These are phyloP conservation scores for Ictidomys tridecemlineatus DNA, from an alignment of 2,113 vertebrate species.

Conservation along the genomic window DNA sequence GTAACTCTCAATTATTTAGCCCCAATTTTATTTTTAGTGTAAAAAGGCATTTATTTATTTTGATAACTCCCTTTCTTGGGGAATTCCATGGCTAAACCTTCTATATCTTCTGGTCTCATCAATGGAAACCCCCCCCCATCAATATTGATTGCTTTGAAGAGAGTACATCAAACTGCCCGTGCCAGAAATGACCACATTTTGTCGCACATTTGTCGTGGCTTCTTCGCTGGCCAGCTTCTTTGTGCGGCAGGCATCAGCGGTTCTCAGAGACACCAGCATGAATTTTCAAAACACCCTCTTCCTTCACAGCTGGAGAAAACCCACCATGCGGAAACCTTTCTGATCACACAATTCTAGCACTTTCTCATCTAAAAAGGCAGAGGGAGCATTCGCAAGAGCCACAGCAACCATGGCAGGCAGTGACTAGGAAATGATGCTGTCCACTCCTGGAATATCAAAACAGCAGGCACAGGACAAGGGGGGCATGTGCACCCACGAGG, in stretches of 20 bases:
- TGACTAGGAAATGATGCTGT: fast-evolving
- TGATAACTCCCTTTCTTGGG: background rate
- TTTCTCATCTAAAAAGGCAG: background rate
- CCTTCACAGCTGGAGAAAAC: background rate
- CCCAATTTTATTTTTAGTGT: background rate
- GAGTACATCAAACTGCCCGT: background rate
- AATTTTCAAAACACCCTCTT: background rate
- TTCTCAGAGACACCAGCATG: background rate
- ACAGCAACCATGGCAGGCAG: fast-evolving
- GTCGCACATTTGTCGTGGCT: background rate
- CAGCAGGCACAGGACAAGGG: background rate
- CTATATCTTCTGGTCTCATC: constrained; percentile 4
- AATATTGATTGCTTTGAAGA: background rate
- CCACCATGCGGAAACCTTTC: too few species aligned
- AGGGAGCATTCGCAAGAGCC: background rate
- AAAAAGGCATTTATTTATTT: background rate
- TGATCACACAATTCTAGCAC: background rate
- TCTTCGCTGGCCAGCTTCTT: too few species aligned
- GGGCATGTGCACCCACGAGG: background rate
- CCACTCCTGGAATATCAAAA: too few species aligned
- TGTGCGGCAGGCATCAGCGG: fast-evolving
- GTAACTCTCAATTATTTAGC: background rate
- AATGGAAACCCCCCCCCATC: background rate
- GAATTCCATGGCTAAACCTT: background rate
- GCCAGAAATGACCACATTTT: fast-evolving